Conservation (phyloP, 2,113 vertebrate genomes). For the Anoura caudifer region DNA sequence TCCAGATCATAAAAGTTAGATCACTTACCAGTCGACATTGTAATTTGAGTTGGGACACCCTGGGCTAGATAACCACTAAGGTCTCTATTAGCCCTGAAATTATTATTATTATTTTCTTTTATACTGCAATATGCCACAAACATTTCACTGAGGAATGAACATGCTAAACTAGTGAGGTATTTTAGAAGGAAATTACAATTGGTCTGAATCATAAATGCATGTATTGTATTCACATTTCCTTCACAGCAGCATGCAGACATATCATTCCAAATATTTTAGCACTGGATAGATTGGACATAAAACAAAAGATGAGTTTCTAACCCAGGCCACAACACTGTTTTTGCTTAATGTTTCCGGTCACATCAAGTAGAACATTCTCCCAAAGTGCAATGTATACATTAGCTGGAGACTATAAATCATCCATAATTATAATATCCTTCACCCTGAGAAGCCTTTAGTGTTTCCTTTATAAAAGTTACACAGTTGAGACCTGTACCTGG, state of each 20-base stretch:
- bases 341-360: conserved; percentile 62
- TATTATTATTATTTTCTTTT: neutral
- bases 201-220: conserved; percentile 50
- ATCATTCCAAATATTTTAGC: conserved; percentile 52
- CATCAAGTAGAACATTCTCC: conserved; percentile 44
- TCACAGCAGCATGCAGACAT: neutral
- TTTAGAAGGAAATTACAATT: conserved; percentile 53
- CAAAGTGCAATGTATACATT: neutral
- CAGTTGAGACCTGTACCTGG: conserved; percentile 63
- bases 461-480: conserved; percentile 68
- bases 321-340: neutral
- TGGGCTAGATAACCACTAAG: neutral
- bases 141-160: neutral
- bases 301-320: conserved; percentile 28
- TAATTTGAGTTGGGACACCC: neutral
- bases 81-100: neutral
- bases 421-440: conserved; percentile 66
- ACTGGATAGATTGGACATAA: conserved; percentile 35
- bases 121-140: neutral
- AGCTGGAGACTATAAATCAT: conserved; percentile 56
- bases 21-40: neutral
- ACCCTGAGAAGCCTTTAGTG: conserved; percentile 50
- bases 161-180: conserved; percentile 37
- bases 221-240: conserved; percentile 48
- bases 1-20: neutral